Percentiles rank a stretch among this genome's conserved stretches.
Conservation (phyloP, 2,888 invertebrate genomes). For the Synergus japonicus region DNA sequence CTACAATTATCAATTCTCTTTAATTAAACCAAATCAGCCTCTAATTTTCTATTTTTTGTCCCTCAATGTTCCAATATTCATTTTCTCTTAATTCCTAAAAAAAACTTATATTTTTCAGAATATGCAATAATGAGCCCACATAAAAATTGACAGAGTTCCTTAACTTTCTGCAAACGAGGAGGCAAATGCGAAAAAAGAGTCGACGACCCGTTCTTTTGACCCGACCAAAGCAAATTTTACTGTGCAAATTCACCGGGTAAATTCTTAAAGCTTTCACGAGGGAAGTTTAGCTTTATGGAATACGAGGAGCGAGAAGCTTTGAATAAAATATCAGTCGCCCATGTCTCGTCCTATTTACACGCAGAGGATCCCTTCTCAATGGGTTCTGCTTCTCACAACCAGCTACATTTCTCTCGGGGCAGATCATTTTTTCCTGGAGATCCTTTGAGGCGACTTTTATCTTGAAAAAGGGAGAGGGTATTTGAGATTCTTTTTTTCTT, state of each 20-base stretch:
- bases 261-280: conserved; percentile 28
- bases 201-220: conserved; percentile 26
- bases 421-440: conserved; percentile 7
- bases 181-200: not conserved
- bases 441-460: conserved; percentile 11
- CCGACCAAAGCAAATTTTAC: conserved; percentile 33
- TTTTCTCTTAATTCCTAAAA: not conserved
- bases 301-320: conserved; percentile 33
- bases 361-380: conserved; percentile 23
- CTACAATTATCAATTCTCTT: conserved; percentile 10
- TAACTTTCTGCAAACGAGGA: not conserved
- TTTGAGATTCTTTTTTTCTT: not conserved
- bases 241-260: conserved; percentile 31
- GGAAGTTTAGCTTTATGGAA: conserved; percentile 40
- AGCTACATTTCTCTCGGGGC: conserved; percentile 32
- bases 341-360: conserved; percentile 35
- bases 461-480: not conserved
- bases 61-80: not conserved
- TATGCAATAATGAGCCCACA: not conserved
- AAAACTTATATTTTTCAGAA: no score
- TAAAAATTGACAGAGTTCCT: not conserved
- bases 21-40: not conserved
- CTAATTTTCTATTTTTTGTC: conserved; percentile 6
- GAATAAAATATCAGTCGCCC: conserved; percentile 39
- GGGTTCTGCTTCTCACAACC: conserved; percentile 23